Conservation (phyloP, 1,140 invertebrate species). For the Patella vulgata region DNA sequence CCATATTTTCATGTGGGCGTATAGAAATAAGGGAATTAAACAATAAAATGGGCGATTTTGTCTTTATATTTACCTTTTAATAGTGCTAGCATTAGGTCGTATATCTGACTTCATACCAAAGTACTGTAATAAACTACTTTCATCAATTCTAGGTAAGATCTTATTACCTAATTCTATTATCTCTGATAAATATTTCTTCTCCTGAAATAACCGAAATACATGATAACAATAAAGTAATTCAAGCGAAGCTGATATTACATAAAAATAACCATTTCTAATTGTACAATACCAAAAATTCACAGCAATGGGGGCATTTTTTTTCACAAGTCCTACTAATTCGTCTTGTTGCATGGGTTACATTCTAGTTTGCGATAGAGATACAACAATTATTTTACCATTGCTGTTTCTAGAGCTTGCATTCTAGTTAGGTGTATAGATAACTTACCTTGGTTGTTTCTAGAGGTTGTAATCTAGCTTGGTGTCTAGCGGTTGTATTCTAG, state of each 20-base stretch:
- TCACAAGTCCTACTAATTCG: not conserved
- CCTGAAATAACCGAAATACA: slow-evolving; percentile 43
- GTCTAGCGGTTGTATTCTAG: no score
- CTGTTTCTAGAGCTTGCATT: slow-evolving; percentile 25
- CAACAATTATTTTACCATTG: not conserved
- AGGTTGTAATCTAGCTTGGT: no score
- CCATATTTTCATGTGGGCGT: not conserved
- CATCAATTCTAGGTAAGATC: slow-evolving; percentile 79
- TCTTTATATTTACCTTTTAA: slow-evolving; percentile 74
- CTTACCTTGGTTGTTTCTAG: no score
- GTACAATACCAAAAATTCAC: not conserved
- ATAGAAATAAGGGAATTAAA: no score
- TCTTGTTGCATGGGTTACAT: not conserved
- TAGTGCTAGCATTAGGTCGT: slow-evolving; percentile 79
- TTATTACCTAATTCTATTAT: slow-evolving; percentile 73
- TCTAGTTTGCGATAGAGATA: not conserved
- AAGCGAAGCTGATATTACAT: not conserved
- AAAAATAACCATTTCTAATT: not conserved
- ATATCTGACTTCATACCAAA: slow-evolving; percentile 84
- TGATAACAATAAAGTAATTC: not conserved
- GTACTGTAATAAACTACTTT: slow-evolving; percentile 77
- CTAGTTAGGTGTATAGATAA: no score
- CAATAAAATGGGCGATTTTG: not conserved
- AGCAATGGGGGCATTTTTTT: not conserved
- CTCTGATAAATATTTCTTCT: slow-evolving; percentile 49